Evolutionary conservation across 1,140 invertebrate species (phyloP).

Genomic region (Kradibia gibbosae): DNA sequence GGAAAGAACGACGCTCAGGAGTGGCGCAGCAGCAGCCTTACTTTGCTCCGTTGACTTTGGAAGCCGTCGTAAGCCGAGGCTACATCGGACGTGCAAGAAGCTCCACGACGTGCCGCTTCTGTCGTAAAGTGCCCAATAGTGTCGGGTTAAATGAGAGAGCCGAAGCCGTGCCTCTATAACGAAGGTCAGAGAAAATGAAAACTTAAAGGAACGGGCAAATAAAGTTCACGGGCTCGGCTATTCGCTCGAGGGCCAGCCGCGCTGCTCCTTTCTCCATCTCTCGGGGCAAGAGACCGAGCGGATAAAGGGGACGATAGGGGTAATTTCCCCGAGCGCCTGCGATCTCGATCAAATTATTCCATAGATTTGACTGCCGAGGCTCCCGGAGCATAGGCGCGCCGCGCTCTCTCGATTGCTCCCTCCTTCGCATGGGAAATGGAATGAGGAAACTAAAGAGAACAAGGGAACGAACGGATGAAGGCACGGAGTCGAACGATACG

Average conservation of each 20-base stretch:
- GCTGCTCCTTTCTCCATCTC: neutral
- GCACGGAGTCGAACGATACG: neutral
- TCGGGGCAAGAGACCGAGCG: constrained; percentile 2
- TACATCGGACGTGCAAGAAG: too few species aligned
- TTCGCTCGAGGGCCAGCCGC: neutral
- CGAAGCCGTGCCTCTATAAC: too few species aligned
- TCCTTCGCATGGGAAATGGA: neutral
- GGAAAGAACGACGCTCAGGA: too few species aligned
- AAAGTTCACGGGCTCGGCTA: neutral
- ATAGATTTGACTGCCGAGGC: constrained; percentile 16
- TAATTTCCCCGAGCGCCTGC: constrained; percentile 30
- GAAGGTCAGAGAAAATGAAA: neutral
- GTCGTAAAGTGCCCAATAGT: too few species aligned
- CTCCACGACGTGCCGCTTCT: too few species aligned
- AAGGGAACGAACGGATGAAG: neutral
- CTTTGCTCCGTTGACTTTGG: too few species aligned
- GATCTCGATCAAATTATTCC: constrained; percentile 48
- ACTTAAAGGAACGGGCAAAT: neutral
- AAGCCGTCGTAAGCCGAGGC: too few species aligned
- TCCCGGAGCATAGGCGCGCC: neutral
- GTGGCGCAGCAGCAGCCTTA: too few species aligned
- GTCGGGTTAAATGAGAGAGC: too few species aligned
- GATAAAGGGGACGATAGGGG: constrained; percentile 53
- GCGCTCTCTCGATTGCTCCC: neutral
- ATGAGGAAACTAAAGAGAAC: constrained; percentile 1